These are phyloP conservation scores for Poecilobothrus nobilitatus DNA, from an alignment of 2,888 invertebrate genomes.

Conservation along the genomic window DNA sequence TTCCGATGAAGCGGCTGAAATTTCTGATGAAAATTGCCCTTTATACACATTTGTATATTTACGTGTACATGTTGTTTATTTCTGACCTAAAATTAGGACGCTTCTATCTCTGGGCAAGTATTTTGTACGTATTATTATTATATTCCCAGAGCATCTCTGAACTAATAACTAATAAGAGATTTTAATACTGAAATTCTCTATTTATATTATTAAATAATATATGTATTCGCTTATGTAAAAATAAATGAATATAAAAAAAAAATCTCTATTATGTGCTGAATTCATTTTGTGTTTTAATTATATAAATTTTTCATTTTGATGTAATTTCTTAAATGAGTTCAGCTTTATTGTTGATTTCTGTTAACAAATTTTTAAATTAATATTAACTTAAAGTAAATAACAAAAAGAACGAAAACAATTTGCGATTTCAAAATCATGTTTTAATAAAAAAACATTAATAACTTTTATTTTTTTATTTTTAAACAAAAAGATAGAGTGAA, in stretches of 20 bases:
- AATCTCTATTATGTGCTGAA: neutral
- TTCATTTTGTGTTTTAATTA: too few relatives aligned
- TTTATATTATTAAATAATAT: neutral
- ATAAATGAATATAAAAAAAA: neutral
- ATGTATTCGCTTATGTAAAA: neutral
- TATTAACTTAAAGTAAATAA: neutral
- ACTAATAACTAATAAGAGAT: neutral
- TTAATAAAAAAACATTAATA: too few relatives aligned
- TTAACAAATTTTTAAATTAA: neutral
- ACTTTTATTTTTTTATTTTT: too few relatives aligned
- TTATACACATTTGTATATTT: too few relatives aligned
- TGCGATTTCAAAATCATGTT: too few relatives aligned
- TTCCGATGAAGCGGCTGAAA: too few relatives aligned
- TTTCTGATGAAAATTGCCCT: too few relatives aligned
- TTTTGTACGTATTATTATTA: too few relatives aligned
- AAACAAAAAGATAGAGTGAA: too few relatives aligned
- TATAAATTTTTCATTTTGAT: too few relatives aligned
- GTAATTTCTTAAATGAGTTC: neutral
- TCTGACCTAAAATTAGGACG: neutral
- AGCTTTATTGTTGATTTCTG: neutral
- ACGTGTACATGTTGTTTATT: neutral
- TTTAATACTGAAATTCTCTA: neutral
- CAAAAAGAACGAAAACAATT: neutral
- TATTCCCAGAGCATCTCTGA: too few relatives aligned
- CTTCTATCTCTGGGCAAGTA: neutral